Evolutionary conservation across 1,140 invertebrate species (phyloP).

Genomic region (Drosophila lowei): DNA sequence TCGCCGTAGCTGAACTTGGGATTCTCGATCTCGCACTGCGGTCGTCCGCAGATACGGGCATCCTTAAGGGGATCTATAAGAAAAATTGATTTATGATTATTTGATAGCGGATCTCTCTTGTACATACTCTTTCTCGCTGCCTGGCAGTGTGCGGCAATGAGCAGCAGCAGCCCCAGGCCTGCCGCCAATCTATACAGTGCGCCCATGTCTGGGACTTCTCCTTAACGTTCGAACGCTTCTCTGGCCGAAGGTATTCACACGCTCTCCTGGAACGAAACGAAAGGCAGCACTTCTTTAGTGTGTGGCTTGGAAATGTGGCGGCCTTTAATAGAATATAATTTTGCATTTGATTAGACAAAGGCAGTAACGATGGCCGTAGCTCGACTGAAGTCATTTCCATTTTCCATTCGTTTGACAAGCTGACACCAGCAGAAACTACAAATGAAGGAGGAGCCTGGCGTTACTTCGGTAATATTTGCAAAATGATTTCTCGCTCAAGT

Average conservation of each 20-base stretch:
- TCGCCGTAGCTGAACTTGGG: constrained; percentile 86
- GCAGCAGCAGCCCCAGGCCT: constrained; percentile 43
- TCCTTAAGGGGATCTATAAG: constrained; percentile 86
- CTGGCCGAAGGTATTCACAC: neutral
- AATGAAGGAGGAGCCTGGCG: neutral
- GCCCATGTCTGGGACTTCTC: constrained; percentile 55
- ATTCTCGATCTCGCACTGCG: constrained; percentile 84
- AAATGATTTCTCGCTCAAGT: constrained; percentile 61
- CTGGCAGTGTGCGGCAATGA: constrained; percentile 26
- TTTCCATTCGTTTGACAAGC: constrained; percentile 35
- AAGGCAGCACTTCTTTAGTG: constrained; percentile 33
- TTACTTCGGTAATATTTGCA: constrained; percentile 55
- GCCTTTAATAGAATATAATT: constrained; percentile 50
- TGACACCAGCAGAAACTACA: constrained; percentile 51
- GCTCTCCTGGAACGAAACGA: constrained; percentile 23
- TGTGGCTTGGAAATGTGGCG: neutral
- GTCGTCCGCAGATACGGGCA: constrained; percentile 87
- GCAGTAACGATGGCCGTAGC: constrained; percentile 2
- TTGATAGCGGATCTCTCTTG: too few relatives aligned
- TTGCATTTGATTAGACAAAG: constrained; percentile 57
- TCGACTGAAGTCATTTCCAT: constrained; percentile 23
- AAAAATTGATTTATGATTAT: neutral
- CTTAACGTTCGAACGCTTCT: constrained; percentile 14
- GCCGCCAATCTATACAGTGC: constrained; percentile 18
- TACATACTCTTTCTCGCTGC: constrained; percentile 61